phyloP scores from a whole-genome alignment of 2,113 vertebrate species.

The Irena cyanogastra region DNA sequence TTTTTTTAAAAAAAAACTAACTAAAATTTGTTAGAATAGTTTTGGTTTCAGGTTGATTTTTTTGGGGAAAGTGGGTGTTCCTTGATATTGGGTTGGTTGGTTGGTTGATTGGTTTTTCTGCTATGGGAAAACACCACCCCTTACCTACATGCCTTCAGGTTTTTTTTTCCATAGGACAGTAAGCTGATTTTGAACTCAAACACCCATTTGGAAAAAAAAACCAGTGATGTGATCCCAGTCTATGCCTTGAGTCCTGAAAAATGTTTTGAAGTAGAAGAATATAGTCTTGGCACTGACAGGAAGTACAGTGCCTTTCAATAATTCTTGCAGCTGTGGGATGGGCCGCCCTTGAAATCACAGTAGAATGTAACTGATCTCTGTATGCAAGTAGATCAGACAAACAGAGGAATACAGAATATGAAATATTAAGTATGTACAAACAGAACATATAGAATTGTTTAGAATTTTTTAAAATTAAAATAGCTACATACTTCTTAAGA shows the following conservation, averaged over 20 bases:
- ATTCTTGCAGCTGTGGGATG: not conserved
- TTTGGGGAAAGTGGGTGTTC: not conserved
- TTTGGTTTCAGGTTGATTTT: not conserved
- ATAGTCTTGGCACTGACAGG: not conserved
- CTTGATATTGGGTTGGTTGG: not conserved
- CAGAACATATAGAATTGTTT: not conserved
- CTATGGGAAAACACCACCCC: accelerated
- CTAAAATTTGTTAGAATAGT: not conserved
- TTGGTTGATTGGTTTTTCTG: not conserved
- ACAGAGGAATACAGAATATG: not conserved
- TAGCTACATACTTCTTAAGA: not conserved
- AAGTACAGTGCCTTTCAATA: not conserved
- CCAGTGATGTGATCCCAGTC: not conserved
- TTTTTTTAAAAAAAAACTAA: not conserved
- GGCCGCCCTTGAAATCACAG: not conserved
- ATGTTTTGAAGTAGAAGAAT: not conserved
- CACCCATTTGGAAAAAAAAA: not conserved
- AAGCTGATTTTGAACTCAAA: not conserved
- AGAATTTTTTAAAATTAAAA: not conserved
- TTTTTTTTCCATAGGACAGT: not conserved
- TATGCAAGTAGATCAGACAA: not conserved
- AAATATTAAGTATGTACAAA: not conserved
- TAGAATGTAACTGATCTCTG: not conserved
- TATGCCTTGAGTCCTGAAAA: not conserved
- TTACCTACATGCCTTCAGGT: not conserved